A percentile compares a stretch with the other conserved stretches of the same genome.
Conservation (phyloP, 2,797 vertebrate species). For the Sebastolobus altivelis region DNA sequence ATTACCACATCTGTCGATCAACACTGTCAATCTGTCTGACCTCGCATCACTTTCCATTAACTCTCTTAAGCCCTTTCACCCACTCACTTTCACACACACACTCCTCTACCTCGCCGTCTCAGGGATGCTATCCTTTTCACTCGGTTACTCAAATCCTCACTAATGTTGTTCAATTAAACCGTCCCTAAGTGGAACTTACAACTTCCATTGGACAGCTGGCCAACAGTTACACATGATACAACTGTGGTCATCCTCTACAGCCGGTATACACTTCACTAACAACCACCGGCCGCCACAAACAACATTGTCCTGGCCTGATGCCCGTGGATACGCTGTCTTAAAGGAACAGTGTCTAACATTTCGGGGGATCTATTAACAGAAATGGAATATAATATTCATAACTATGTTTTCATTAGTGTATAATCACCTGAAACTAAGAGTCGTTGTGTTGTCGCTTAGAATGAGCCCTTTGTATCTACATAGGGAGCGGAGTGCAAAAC, state of each 20-base stretch:
- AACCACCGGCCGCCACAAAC: slow-evolving; percentile 16
- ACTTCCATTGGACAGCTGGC: slow-evolving; percentile 56
- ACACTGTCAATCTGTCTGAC: slow-evolving; percentile 69
- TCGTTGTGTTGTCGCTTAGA: too few species aligned
- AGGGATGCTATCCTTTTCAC: slow-evolving; percentile 51
- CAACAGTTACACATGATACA: slow-evolving; percentile 36
- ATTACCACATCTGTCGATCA: slow-evolving; percentile 71
- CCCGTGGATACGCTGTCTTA: slow-evolving; percentile 12
- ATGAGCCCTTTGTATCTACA: too few species aligned
- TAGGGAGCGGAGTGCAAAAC: too few species aligned
- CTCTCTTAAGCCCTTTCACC: slow-evolving; percentile 59
- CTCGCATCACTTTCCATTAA: slow-evolving; percentile 71
- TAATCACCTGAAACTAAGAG: too few species aligned
- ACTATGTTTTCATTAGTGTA: too few species aligned
- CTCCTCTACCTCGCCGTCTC: slow-evolving; percentile 16
- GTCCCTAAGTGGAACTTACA: slow-evolving; percentile 54
- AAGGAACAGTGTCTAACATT: neutral
- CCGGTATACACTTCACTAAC: neutral
- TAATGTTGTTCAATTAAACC: slow-evolving; percentile 64
- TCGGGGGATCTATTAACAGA: too few species aligned
- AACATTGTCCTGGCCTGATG: slow-evolving; percentile 22
- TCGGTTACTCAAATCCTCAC: slow-evolving; percentile 55
- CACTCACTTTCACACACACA: slow-evolving; percentile 8
- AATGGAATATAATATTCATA: too few species aligned
- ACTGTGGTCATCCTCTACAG: slow-evolving; percentile 23